A percentile compares a stretch with the other conserved stretches of the same genome.
phyloP scores from a whole-genome alignment of 2,888 invertebrate species.

The Orchesellides sinensis region DNA sequence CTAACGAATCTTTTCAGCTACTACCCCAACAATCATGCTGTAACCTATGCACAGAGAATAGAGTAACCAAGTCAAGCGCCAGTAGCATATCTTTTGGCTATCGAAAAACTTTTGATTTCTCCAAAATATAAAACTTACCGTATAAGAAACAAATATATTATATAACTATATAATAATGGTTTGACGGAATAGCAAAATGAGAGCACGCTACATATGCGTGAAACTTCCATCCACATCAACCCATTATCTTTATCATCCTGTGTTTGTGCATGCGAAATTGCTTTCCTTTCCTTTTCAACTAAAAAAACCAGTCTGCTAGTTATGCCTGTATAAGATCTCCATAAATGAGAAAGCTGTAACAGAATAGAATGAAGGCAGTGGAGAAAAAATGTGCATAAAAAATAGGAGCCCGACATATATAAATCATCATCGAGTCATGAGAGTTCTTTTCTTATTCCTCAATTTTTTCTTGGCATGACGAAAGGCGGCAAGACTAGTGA shows the following conservation, averaged over 20 bases:
- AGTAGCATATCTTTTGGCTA: neutral
- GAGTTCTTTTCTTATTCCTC: neutral
- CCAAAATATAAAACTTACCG: neutral
- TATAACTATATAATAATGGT: too few species aligned
- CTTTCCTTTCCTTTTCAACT: constrained; percentile 1
- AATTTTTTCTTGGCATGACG: neutral
- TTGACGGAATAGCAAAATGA: neutral
- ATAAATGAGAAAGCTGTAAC: neutral
- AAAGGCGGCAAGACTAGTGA: neutral
- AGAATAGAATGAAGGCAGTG: neutral
- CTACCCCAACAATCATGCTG: too few species aligned
- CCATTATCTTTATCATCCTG: constrained; percentile 11
- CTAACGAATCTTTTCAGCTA: too few species aligned
- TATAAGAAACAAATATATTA: too few species aligned
- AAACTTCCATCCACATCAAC: neutral
- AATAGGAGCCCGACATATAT: neutral
- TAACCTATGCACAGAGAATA: too few species aligned
- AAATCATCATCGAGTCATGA: constrained; percentile 24
- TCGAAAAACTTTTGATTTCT: neutral
- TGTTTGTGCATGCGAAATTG: constrained; percentile 22
- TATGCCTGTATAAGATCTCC: neutral
- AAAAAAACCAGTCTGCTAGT: neutral
- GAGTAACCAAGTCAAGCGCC: too few species aligned
- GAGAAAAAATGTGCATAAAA: neutral
- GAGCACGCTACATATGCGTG: neutral